Evolutionary conservation across 1,140 invertebrate genomes (phyloP).

Genomic region (Zophobas atratus): DNA sequence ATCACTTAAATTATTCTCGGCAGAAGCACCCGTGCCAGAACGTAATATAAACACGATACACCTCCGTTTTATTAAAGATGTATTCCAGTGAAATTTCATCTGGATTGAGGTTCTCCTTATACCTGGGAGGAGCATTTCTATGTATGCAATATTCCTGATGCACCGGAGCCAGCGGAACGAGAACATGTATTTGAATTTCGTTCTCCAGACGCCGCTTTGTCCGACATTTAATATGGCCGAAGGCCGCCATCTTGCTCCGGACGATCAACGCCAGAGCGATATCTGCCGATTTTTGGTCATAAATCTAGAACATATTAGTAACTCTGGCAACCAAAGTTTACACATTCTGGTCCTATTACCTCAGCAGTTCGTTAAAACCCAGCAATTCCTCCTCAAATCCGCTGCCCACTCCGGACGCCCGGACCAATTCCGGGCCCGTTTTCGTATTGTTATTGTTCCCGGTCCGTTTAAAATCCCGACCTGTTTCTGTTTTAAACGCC

Average conservation of each 20-base stretch:
- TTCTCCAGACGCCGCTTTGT: background rate
- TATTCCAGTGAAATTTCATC: constrained; percentile 7
- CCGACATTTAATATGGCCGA: constrained; percentile 5
- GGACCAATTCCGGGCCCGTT: constrained; percentile 9
- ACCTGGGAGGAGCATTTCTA: constrained; percentile 26
- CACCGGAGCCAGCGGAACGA: background rate
- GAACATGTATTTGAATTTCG: background rate
- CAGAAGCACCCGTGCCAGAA: background rate
- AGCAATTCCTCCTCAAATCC: background rate
- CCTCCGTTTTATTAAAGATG: constrained; percentile 26
- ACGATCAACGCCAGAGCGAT: background rate
- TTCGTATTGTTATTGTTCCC: constrained; percentile 22
- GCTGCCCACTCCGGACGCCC: background rate
- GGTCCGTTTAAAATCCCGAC: constrained; percentile 14
- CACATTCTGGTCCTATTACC: too few species aligned
- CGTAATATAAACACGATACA: constrained; percentile 5
- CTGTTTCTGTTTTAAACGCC: constrained; percentile 36
- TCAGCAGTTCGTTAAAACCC: too few species aligned
- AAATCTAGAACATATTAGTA: too few species aligned
- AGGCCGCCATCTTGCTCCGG: background rate
- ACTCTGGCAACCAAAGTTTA: too few species aligned
- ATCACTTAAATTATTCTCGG: constrained; percentile 16
- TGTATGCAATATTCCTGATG: constrained; percentile 30
- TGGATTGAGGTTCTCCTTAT: background rate
- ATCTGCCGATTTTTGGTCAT: background rate